Evolutionary conservation across 2,113 vertebrate species (phyloP).

Genomic region (Bolborhynchus lineola): DNA sequence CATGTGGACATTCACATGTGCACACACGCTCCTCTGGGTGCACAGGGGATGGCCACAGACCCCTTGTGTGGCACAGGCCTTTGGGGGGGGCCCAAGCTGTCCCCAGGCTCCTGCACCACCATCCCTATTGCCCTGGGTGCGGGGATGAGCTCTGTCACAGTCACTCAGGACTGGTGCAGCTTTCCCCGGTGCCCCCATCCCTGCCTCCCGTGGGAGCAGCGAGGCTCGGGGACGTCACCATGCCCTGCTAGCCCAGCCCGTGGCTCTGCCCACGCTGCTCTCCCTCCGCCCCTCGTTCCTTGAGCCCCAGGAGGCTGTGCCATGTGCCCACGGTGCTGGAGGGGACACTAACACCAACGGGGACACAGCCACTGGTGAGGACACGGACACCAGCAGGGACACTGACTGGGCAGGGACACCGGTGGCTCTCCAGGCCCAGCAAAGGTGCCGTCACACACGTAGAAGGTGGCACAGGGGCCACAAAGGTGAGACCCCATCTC

Average conservation of each 20-base stretch:
- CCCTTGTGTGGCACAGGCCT: neutral
- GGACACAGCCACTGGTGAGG: neutral
- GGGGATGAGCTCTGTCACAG: neutral
- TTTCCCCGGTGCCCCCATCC: neutral
- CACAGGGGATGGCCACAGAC: neutral
- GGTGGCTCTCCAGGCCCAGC: rapidly evolving
- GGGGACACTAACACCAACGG: rapidly evolving
- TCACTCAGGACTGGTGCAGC: neutral
- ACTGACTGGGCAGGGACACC: neutral
- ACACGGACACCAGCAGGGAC: neutral
- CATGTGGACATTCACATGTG: rapidly evolving
- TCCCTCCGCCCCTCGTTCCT: neutral
- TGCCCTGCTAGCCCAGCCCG: neutral
- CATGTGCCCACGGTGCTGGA: neutral
- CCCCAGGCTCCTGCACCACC: rapidly evolving
- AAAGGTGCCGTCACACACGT: neutral
- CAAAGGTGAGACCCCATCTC: neutral
- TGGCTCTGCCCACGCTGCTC: neutral
- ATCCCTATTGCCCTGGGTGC: rapidly evolving
- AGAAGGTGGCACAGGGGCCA: neutral
- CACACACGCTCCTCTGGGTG: neutral
- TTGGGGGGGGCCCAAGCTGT: neutral
- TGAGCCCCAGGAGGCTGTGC: neutral
- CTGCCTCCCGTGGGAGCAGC: neutral
- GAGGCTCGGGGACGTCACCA: neutral